phyloP scores from a whole-genome alignment of 2,797 vertebrate species.

The Protonibea diacanthus region DNA sequence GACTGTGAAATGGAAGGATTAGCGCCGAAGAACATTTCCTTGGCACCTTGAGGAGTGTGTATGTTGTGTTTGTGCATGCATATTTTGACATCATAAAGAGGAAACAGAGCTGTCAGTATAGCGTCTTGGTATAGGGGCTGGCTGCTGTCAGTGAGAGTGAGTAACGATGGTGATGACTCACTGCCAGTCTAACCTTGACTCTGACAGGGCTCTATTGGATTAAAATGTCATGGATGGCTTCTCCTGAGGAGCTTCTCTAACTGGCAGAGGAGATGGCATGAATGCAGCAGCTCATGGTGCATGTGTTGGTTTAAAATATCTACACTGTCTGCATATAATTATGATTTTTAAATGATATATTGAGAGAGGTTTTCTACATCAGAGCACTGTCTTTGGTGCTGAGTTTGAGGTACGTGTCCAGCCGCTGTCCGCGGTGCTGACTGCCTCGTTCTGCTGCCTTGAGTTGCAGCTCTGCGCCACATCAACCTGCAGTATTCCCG shows the following conservation, averaged over 20 bases:
- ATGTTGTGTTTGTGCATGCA: constrained; percentile 42
- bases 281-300: constrained; percentile 2
- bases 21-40: constrained; percentile 63
- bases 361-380: neutral
- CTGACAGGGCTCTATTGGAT: constrained; percentile 50
- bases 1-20: constrained; percentile 72
- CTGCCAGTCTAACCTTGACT: constrained; percentile 63
- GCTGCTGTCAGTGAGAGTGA: constrained; percentile 48
- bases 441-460: neutral
- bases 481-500: neutral
- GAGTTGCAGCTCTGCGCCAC: neutral
- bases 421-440: constrained; percentile 34
- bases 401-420: neutral
- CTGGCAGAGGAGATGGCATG: constrained; percentile 1
- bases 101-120: constrained; percentile 37
- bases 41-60: constrained; percentile 41
- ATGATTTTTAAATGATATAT: neutral
- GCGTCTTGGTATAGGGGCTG: constrained; percentile 32
- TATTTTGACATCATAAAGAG: constrained; percentile 48
- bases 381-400: neutral
- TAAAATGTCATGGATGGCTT: constrained; percentile 59
- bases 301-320: neutral
- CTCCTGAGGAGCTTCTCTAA: constrained; percentile 42
- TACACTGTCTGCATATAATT: constrained; percentile 10
- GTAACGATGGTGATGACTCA: constrained; percentile 50